Conservation (phyloP, 2,888 invertebrate genomes). For the Dugesia japonica region DNA sequence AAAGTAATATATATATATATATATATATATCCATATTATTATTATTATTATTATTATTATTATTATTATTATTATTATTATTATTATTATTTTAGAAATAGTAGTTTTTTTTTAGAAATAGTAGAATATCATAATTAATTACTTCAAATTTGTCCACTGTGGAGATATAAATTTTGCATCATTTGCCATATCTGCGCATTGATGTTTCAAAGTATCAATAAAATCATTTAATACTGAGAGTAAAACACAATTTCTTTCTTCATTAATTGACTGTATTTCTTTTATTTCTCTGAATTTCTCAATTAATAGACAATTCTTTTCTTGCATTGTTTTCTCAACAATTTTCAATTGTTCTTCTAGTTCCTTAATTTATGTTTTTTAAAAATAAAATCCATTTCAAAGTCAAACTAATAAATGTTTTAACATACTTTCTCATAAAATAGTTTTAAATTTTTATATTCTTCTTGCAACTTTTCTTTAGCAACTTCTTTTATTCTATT, state of each 20-base stretch:
- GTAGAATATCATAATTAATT: background rate
- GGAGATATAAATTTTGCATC: background rate
- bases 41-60: too few species aligned
- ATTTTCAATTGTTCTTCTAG: background rate
- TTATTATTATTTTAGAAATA: too few species aligned
- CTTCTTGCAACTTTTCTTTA: slow-evolving; percentile 12
- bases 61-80: too few species aligned
- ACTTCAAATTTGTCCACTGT: background rate
- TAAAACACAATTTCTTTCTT: background rate
- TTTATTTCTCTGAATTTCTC: background rate
- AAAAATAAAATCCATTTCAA: background rate
- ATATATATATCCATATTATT: too few species aligned
- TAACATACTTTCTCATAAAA: background rate
- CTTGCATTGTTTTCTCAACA: background rate
- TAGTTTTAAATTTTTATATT: background rate
- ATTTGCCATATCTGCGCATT: background rate
- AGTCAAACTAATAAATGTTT: too few species aligned
- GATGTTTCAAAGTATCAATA: background rate
- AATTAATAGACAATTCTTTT: background rate
- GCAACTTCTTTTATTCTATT: background rate
- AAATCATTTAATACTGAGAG: background rate
- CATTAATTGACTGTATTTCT: background rate
- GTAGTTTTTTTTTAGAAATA: too few species aligned
- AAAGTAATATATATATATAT: too few species aligned
- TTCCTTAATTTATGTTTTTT: background rate